Evolutionary conservation across 2,797 vertebrate species (phyloP).

Genomic region (Squalus acanthias): DNA sequence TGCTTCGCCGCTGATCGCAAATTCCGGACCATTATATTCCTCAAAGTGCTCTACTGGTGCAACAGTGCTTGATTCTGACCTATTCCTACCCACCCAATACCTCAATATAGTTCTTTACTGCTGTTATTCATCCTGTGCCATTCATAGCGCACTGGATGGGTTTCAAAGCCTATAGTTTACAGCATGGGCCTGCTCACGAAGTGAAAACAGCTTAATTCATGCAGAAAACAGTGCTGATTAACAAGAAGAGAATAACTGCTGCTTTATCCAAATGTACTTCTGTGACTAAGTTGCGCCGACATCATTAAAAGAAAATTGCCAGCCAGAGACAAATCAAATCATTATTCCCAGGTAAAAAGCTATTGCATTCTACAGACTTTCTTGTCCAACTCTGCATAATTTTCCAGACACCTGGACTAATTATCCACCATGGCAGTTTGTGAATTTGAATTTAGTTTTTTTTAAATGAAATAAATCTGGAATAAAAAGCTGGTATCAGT

Average conservation of each 20-base stretch:
- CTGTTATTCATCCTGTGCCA: not conserved
- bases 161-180: not conserved
- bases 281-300: not conserved
- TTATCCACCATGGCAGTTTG: not conserved
- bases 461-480: not conserved
- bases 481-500: not conserved
- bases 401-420: not conserved
- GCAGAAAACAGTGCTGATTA: not conserved
- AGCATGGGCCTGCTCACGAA: not conserved
- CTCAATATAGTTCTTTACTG: not conserved
- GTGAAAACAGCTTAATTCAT: not conserved
- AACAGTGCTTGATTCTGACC: not conserved
- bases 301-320: not conserved
- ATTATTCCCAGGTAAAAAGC: not conserved
- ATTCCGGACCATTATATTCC: not conserved
- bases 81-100: not conserved
- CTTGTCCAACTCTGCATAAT: not conserved
- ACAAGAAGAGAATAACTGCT: not conserved
- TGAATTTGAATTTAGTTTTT: not conserved
- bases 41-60: not conserved
- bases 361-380: not conserved
- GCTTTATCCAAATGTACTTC: conserved; percentile 11
- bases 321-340: not conserved
- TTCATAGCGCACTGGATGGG: not conserved
- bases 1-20: no score